A percentile compares a stretch with the other conserved stretches of the same genome.
Conservation (phyloP, 2,888 invertebrate genomes). For the Cinara cedri region DNA sequence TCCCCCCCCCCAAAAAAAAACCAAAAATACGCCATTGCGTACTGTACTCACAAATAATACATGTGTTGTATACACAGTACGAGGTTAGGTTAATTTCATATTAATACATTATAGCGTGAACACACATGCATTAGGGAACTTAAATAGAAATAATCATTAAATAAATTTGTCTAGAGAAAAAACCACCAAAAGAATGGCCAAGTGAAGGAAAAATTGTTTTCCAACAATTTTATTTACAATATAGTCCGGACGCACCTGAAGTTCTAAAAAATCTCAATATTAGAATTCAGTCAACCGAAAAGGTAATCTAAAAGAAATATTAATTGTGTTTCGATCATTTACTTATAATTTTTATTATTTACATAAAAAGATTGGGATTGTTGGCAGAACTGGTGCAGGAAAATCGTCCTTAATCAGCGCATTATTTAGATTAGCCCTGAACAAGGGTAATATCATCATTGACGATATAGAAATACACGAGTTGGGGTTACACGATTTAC, state of each 20-base stretch:
- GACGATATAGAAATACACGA: constrained; percentile 76
- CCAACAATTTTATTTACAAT: constrained; percentile 73
- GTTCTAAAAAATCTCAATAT: constrained; percentile 78
- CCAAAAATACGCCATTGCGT: too few relatives aligned
- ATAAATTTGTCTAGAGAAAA: background rate
- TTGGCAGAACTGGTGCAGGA: constrained; percentile 85
- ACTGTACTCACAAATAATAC: too few relatives aligned
- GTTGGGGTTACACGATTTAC: constrained; percentile 76
- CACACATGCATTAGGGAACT: too few relatives aligned
- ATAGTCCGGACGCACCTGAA: constrained; percentile 73
- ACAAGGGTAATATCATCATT: constrained; percentile 79
- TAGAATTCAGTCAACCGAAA: constrained; percentile 69
- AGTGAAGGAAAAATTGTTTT: constrained; percentile 73
- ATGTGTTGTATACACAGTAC: too few relatives aligned
- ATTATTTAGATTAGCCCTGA: constrained; percentile 79
- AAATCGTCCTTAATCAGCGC: constrained; percentile 80
- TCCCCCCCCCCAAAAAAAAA: too few relatives aligned
- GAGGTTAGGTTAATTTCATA: too few relatives aligned
- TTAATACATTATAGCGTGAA: too few relatives aligned
- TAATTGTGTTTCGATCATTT: too few relatives aligned
- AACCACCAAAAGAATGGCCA: constrained; percentile 74
- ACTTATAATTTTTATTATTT: too few relatives aligned
- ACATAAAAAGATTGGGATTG: constrained; percentile 84
- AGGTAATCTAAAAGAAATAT: constrained; percentile 63
- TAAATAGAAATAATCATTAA: background rate